Percentiles rank a stretch among this genome's conserved stretches.
These are phyloP conservation scores for Drosophila nasuta DNA, from an alignment of 1,140 invertebrate genomes.

Conservation along the genomic window DNA sequence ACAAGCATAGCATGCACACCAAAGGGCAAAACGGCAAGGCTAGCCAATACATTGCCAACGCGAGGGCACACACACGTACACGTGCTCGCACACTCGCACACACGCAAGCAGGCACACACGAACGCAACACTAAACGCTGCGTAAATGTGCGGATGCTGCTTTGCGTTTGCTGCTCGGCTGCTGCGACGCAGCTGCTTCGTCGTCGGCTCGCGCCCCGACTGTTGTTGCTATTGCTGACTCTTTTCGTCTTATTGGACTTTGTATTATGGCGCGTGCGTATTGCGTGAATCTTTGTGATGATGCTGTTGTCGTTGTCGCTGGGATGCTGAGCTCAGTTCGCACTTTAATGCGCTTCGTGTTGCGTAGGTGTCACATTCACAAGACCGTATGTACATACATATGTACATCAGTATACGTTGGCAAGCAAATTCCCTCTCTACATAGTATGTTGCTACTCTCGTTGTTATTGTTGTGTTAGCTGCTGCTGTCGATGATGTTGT, in stretches of 20 bases:
- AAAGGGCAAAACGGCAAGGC: slow-evolving; percentile 68
- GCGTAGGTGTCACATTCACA: slow-evolving; percentile 58
- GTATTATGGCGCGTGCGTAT: slow-evolving; percentile 58
- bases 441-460: neutral
- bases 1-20: slow-evolving; percentile 70
- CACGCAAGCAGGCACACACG: slow-evolving; percentile 28
- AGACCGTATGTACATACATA: slow-evolving; percentile 24
- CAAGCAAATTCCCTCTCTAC: neutral
- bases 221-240: slow-evolving; percentile 42
- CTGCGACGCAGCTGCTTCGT: slow-evolving; percentile 14
- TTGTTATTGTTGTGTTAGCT: neutral
- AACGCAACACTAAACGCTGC: slow-evolving; percentile 35
- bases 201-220: slow-evolving; percentile 9
- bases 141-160: slow-evolving; percentile 35
- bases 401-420: slow-evolving; percentile 10
- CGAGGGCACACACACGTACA: slow-evolving; percentile 22
- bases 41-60: slow-evolving; percentile 72
- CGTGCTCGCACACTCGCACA: slow-evolving; percentile 21
- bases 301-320: neutral
- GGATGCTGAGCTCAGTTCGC: slow-evolving; percentile 35
- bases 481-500: neutral
- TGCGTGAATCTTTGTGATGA: neutral
- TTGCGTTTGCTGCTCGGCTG: slow-evolving; percentile 17
- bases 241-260: slow-evolving; percentile 38
- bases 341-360: slow-evolving; percentile 57